Evolutionary conservation across 1,140 invertebrate species (phyloP).

Genomic region (Stegodyphus mimosarum): DNA sequence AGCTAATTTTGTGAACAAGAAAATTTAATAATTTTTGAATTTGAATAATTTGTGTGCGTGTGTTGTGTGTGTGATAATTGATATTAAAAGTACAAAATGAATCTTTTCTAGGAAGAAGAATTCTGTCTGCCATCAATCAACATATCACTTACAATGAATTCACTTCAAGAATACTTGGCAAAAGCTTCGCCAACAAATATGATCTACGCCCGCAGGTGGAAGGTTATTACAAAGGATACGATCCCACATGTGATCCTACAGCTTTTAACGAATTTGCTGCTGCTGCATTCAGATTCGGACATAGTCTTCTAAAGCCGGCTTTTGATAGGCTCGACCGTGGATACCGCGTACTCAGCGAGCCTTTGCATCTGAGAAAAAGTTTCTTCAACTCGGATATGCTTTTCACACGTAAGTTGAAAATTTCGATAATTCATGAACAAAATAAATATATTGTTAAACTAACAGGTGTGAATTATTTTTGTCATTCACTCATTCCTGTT

Average conservation of each 20-base stretch:
- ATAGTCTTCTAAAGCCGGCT: slow-evolving; percentile 90
- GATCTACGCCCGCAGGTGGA: slow-evolving; percentile 83
- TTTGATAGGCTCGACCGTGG: slow-evolving; percentile 84
- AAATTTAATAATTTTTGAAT: no score
- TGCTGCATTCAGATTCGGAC: slow-evolving; percentile 86
- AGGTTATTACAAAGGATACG: slow-evolving; percentile 93
- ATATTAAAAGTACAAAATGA: no score
- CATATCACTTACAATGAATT: slow-evolving; percentile 96
- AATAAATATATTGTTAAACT: no score
- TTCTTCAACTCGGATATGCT: slow-evolving; percentile 96
- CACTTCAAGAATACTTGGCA: slow-evolving; percentile 90
- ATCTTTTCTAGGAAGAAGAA: slow-evolving; percentile 70
- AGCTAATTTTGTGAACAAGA: no score
- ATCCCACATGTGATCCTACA: slow-evolving; percentile 89
- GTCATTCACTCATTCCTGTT: no score
- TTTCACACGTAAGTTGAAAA: slow-evolving; percentile 69
- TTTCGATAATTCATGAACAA: neutral
- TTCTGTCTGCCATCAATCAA: slow-evolving; percentile 87
- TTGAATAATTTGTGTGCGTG: no score
- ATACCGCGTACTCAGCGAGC: slow-evolving; percentile 78
- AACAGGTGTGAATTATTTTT: no score
- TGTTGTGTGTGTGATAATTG: no score
- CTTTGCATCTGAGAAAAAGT: slow-evolving; percentile 84
- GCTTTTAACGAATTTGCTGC: slow-evolving; percentile 95
- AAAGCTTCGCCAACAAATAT: slow-evolving; percentile 90